phyloP scores from a whole-genome alignment of 2,113 vertebrate genomes.

The Dipodomys spectabilis region DNA sequence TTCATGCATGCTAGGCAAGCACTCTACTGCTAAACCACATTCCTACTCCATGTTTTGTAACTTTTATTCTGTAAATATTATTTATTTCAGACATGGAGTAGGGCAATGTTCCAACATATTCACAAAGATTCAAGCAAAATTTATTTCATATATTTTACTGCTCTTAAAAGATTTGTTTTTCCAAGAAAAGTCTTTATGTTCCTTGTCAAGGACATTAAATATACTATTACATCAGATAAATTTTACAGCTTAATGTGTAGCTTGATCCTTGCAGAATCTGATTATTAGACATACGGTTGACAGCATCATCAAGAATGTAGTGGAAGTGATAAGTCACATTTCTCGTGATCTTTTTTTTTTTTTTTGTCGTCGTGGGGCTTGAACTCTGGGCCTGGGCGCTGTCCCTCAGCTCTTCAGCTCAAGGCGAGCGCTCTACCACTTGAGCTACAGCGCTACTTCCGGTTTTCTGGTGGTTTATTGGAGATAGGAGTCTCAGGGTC shows the following conservation, averaged over 20 bases:
- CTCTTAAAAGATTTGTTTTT: conserved; percentile 15
- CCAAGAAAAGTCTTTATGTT: neutral
- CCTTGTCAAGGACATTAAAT: neutral
- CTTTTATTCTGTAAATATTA: neutral
- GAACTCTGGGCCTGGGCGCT: no score
- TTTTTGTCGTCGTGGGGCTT: no score
- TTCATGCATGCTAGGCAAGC: no score
- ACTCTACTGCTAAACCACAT: no score
- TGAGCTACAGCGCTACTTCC: no score
- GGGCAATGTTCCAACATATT: neutral
- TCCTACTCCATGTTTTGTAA: neutral
- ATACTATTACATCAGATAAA: neutral
- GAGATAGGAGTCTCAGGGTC: no score
- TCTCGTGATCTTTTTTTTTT: conserved; percentile 24
- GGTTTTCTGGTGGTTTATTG: no score
- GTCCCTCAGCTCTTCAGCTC: no score
- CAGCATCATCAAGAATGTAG: neutral
- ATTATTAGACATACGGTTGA: neutral
- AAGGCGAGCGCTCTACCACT: no score
- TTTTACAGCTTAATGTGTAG: neutral
- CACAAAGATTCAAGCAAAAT: conserved; percentile 3
- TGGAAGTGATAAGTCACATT: conserved; percentile 16
- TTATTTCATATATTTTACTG: neutral
- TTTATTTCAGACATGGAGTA: neutral
- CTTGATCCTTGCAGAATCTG: neutral